These are phyloP conservation scores for Ammodytes dubius DNA, from an alignment of 2,113 vertebrate species.

Conservation along the genomic window DNA sequence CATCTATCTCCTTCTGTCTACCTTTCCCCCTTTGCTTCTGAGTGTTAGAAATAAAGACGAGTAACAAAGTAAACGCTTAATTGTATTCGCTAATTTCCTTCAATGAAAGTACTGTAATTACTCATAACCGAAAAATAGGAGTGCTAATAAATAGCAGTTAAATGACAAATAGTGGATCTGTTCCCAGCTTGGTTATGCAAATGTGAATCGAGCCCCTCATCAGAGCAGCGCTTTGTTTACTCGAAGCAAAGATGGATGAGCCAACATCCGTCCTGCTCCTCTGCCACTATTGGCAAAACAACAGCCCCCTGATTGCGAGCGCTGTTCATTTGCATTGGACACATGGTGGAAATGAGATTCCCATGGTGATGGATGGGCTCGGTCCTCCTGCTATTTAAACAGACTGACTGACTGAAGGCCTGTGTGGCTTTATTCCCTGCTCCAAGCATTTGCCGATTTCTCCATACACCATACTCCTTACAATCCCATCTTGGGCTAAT, in stretches of 20 bases:
- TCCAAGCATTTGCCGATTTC: conserved; percentile 9
- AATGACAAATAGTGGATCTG: conserved; percentile 19
- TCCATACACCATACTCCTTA: neutral
- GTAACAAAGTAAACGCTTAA: neutral
- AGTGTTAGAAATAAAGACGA: neutral
- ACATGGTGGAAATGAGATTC: conserved; percentile 61
- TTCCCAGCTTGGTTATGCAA: conserved; percentile 26
- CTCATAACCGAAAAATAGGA: conserved; percentile 6
- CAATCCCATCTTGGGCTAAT: conserved; percentile 16
- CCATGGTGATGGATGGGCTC: conserved; percentile 58
- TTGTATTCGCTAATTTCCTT: neutral
- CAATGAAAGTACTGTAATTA: neutral
- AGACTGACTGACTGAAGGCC: conserved; percentile 34
- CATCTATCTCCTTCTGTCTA: neutral
- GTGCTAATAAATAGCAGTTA: neutral
- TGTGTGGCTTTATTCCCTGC: neutral
- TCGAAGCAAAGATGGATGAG: conserved; percentile 47
- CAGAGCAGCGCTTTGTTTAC: conserved; percentile 25
- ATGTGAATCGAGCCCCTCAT: conserved; percentile 41
- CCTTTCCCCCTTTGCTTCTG: neutral
- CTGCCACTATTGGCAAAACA: conserved; percentile 49
- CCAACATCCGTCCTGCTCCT: conserved; percentile 29
- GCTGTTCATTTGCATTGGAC: conserved; percentile 64
- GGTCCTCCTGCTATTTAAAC: conserved; percentile 46
- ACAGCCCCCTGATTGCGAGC: conserved; percentile 34